Evolutionary conservation across 1,140 invertebrate genomes (phyloP), one percentile per base, ranked within the genome.

Genomic region (Apocrypta bakeri): DNA sequence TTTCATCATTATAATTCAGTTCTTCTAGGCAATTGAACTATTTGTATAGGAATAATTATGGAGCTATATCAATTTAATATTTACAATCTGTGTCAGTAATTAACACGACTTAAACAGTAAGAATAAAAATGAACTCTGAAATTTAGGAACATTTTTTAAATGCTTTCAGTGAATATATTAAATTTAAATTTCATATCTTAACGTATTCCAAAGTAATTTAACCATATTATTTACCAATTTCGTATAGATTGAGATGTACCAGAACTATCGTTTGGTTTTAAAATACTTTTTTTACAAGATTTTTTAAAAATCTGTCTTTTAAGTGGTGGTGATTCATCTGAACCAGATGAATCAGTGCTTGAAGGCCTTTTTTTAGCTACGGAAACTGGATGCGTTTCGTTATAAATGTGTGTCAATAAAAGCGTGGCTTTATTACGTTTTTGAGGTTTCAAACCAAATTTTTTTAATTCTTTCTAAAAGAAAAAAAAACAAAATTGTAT

Each of bases 381-480:
- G 31, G 77, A 31, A 14, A 87, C 85, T 25, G 90, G 90, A 86
- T 93, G 92, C 24, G 90, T 87, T 84, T 93, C 88, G 7, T 92
- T 87, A 83, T 93, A 93, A 84, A 93, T 92, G 72, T 93, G 89
- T 37, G 87, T 86, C 63, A 93, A 89, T 33, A 93, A 79, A 84
- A 89, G 85, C 42, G 91, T 90, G 21, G 93, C 92, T 83, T 90
- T 91, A 6, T 86, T 84, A 25, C 91, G 88, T 37, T 87, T 90
- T 29, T 92, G 86, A 25, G 87, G 84, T 69, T 92, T 92, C 9
- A 93, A 81, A 75, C 93, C 93, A 85, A 88, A 93, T 81, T 89
- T 91, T 17, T 90, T 85, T 73, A 93, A 87, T 84, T 92, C 90
- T 86, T 84, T 86, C 92, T 93, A 78, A 40, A 85, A 81, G 75